These are phyloP conservation scores for Tor tambroides DNA, from an alignment of 2,113 vertebrate species.

Conservation along the genomic window DNA sequence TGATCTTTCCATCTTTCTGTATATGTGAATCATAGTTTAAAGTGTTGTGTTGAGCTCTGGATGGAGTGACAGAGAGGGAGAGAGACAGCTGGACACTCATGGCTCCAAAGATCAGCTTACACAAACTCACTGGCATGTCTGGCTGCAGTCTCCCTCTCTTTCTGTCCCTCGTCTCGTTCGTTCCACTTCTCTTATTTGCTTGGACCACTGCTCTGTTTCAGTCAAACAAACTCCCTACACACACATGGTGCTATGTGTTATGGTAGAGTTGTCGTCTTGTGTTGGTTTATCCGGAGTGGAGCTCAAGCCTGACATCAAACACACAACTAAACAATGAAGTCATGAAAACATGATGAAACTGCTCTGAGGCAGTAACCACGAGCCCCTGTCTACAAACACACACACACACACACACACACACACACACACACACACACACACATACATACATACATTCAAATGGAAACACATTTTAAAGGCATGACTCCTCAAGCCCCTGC, in stretches of 20 bases:
- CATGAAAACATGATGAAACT: slow-evolving; percentile 60
- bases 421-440: slow-evolving; percentile 34
- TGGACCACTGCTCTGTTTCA: neutral
- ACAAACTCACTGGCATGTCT: slow-evolving; percentile 39
- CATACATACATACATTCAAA: slow-evolving; percentile 1
- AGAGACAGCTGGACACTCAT: slow-evolving; percentile 56
- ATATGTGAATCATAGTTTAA: slow-evolving; percentile 35
- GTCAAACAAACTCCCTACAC: neutral
- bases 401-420: neutral
- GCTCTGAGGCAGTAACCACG: slow-evolving; percentile 37
- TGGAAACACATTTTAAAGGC: slow-evolving; percentile 36
- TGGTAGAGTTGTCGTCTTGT: neutral
- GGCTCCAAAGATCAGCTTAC: slow-evolving; percentile 56
- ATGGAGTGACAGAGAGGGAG: slow-evolving; percentile 40
- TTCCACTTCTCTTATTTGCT: slow-evolving; percentile 23
- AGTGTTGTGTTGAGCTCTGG: slow-evolving; percentile 45
- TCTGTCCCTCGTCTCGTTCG: slow-evolving; percentile 25
- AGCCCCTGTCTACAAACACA: slow-evolving; percentile 8
- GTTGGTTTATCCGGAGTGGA: slow-evolving; percentile 53
- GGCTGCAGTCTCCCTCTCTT: slow-evolving; percentile 41
- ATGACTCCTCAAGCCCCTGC: slow-evolving; percentile 24
- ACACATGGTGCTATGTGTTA: slow-evolving; percentile 24
- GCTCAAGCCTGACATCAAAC: slow-evolving; percentile 67
- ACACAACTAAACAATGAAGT: slow-evolving; percentile 62
- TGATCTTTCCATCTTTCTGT: neutral